A percentile compares a stretch with the other conserved stretches of the same genome.
Conservation (phyloP, 2,113 vertebrate genomes). For the Trichomycterus rosablanca region DNA sequence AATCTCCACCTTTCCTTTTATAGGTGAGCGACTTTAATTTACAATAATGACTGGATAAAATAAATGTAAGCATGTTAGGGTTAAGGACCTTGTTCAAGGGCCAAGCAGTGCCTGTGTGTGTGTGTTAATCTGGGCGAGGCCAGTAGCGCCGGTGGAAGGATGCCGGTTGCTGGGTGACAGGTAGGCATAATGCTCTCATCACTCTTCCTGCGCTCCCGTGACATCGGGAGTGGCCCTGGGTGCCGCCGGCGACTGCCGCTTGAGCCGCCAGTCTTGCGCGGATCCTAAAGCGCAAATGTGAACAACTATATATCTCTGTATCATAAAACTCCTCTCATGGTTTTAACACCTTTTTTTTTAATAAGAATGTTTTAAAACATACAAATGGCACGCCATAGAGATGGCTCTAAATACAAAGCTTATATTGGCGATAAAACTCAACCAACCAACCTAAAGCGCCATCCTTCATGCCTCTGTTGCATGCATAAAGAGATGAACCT, state of each 20-base stretch:
- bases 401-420: too few relatives aligned
- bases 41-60: too few relatives aligned
- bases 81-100: too few relatives aligned
- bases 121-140: constrained; percentile 26
- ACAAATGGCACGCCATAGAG: too few relatives aligned
- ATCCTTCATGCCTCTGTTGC: constrained; percentile 98
- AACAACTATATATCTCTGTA: too few relatives aligned
- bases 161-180: constrained; percentile 79
- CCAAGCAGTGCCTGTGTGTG: constrained; percentile 22
- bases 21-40: constrained; percentile 67
- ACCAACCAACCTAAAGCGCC: too few relatives aligned
- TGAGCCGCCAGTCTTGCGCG: constrained; percentile 80
- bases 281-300: constrained; percentile 93
- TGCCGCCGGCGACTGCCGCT: constrained; percentile 83
- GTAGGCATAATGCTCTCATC: constrained; percentile 98
- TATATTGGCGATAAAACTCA: too few relatives aligned
- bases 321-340: too few relatives aligned
- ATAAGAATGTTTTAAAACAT: too few relatives aligned
- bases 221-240: constrained; percentile 92
- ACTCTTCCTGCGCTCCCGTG: constrained; percentile 90
- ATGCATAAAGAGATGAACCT: constrained; percentile 99
- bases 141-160: constrained; percentile 39
- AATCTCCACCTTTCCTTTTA: constrained; percentile 73
- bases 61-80: too few relatives aligned
- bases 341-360: too few relatives aligned